Evolutionary conservation across 2,797 vertebrate genomes (phyloP).

Genomic region (Garrulus glandarius): DNA sequence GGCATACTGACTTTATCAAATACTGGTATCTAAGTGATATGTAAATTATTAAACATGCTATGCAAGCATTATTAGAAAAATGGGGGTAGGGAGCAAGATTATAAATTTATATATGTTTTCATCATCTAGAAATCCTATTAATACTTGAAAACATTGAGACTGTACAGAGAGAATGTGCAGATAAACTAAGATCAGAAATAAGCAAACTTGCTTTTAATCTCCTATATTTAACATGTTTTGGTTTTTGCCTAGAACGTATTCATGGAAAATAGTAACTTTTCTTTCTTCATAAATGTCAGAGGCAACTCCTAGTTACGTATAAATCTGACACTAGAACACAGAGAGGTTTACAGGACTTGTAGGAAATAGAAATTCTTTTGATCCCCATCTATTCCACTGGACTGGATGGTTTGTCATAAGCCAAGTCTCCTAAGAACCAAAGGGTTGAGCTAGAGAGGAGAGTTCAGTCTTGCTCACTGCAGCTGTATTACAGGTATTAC

Average conservation of each 20-base stretch:
- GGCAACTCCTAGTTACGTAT: not conserved
- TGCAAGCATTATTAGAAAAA: slow-evolving; percentile 25
- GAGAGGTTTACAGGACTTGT: not conserved
- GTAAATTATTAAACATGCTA: slow-evolving; percentile 61
- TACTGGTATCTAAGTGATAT: slow-evolving; percentile 44
- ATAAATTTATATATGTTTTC: slow-evolving; percentile 31
- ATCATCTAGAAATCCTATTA: slow-evolving; percentile 8
- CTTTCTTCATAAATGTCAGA: not conserved
- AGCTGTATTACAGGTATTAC: not conserved
- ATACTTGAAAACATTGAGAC: not conserved
- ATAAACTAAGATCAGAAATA: not conserved
- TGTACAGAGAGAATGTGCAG: not conserved
- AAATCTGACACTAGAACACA: not conserved
- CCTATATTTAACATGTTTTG: not conserved
- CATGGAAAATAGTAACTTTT: not conserved
- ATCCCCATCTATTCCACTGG: not conserved
- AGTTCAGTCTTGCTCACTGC: not conserved
- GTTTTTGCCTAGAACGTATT: not conserved
- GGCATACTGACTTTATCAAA: not conserved
- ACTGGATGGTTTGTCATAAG: not conserved
- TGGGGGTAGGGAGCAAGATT: not conserved
- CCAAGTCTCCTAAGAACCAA: not conserved
- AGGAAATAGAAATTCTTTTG: not conserved
- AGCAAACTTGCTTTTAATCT: not conserved
- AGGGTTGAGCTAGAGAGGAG: not conserved